Evolutionary conservation across 2,888 invertebrate genomes (phyloP).

Genomic region (Tridacna crocea): DNA sequence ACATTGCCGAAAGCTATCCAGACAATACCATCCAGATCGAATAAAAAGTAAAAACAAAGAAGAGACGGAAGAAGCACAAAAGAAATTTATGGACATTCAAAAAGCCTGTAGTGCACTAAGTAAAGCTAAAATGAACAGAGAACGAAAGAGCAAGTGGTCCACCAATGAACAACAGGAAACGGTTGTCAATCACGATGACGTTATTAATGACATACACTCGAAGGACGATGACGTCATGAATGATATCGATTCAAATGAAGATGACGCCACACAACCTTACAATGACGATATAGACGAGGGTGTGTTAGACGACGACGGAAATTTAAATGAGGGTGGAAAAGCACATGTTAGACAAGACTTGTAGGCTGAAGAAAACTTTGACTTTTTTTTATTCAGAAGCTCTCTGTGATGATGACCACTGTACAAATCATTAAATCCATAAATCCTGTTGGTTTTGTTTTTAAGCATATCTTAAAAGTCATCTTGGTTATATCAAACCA

Average conservation of each 20-base stretch:
- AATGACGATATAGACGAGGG: too few relatives aligned
- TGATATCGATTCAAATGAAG: background rate
- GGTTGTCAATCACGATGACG: slow-evolving; percentile 34
- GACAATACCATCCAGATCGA: slow-evolving; percentile 49
- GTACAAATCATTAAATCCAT: too few relatives aligned
- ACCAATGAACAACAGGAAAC: slow-evolving; percentile 23
- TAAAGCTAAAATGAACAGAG: slow-evolving; percentile 42
- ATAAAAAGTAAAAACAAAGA: slow-evolving; percentile 30
- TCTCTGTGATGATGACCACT: too few relatives aligned
- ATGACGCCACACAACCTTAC: too few relatives aligned
- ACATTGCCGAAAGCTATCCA: slow-evolving; percentile 42
- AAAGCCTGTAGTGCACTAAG: slow-evolving; percentile 51
- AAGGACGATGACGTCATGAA: slow-evolving; percentile 20
- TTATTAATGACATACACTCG: slow-evolving; percentile 13
- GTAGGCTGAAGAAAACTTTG: too few relatives aligned
- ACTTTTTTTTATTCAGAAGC: too few relatives aligned
- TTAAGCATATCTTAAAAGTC: too few relatives aligned
- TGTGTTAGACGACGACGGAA: too few relatives aligned
- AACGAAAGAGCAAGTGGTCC: slow-evolving; percentile 50
- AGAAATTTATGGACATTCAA: slow-evolving; percentile 53
- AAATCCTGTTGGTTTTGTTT: too few relatives aligned
- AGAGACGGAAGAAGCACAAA: slow-evolving; percentile 36
- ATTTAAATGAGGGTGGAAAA: too few relatives aligned
- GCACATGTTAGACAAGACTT: too few relatives aligned
- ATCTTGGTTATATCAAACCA: too few relatives aligned